These are phyloP conservation scores for Acrocephalus scirpaceus DNA, from an alignment of 2,797 vertebrate genomes.

Conservation along the genomic window DNA sequence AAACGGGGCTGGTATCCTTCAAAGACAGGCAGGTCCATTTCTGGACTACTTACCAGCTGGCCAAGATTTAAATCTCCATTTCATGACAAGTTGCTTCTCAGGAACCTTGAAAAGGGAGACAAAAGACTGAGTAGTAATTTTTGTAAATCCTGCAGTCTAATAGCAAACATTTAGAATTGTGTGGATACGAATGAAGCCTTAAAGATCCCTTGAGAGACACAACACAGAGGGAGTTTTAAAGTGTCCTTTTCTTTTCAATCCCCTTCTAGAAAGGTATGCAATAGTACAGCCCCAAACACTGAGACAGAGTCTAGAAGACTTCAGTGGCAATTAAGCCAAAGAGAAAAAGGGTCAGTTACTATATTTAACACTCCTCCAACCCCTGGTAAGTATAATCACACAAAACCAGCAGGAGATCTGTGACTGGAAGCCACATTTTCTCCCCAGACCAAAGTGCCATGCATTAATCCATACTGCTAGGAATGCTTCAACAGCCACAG, in stretches of 20 bases:
- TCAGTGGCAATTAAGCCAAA: not conserved
- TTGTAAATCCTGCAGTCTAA: not conserved
- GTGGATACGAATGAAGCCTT: not conserved
- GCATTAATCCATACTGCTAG: not conserved
- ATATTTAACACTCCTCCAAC: not conserved
- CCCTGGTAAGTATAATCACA: not conserved
- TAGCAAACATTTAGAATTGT: not conserved
- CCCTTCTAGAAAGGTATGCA: not conserved
- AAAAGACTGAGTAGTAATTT: not conserved
- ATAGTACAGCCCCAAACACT: not conserved
- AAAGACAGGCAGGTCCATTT: not conserved
- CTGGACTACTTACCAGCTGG: constrained; percentile 85
- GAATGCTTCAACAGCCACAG: not conserved
- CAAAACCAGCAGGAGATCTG: not conserved
- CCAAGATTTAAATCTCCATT: constrained; percentile 97
- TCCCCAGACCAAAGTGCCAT: not conserved
- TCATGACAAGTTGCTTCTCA: constrained; percentile 93
- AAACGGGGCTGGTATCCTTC: not conserved
- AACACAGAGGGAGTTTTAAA: not conserved
- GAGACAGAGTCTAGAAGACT: not conserved
- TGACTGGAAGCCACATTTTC: not conserved
- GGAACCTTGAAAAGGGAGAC: constrained; percentile 78
- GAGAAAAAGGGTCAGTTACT: not conserved
- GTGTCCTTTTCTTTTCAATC: not conserved
- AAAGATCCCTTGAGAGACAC: not conserved